Conservation (phyloP, 2,888 invertebrate species). For the Anarsia innoxiella region DNA sequence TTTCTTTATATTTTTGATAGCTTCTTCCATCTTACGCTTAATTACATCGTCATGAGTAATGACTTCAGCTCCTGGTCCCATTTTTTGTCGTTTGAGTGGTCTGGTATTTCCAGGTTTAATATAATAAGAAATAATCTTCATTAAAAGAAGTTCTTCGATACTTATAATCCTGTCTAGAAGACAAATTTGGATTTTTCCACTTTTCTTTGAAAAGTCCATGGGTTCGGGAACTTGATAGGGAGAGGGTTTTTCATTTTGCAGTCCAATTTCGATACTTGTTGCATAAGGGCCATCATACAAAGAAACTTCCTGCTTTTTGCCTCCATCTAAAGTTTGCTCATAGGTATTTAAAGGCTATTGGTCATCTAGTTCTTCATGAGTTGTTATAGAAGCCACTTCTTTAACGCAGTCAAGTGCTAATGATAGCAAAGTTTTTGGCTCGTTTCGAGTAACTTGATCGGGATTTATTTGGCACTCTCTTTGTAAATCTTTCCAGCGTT, state of each 20-base stretch:
- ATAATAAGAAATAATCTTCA: too few relatives aligned
- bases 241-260: conserved; percentile 4
- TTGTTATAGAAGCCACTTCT: conserved; percentile 2
- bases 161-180: conserved; percentile 16
- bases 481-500: conserved; percentile 5
- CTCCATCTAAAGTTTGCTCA: conserved; percentile 1
- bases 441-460: neutral
- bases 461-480: conserved; percentile 1
- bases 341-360: conserved; percentile 4
- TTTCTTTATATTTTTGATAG: conserved; percentile 16
- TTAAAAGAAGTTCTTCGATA: conserved; percentile 22
- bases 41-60: conserved; percentile 22
- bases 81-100: conserved; percentile 17
- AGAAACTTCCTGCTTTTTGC: neutral
- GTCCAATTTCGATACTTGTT: conserved; percentile 3
- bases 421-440: conserved; percentile 4
- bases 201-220: neutral
- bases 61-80: conserved; percentile 21
- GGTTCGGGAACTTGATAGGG: neutral
- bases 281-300: neutral
- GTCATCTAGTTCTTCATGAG: conserved; percentile 1
- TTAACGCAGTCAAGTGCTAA: conserved; percentile 6
- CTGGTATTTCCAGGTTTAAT: conserved; percentile 16
- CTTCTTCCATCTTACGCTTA: conserved; percentile 16
- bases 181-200: conserved; percentile 6